These are phyloP conservation scores for Haliclystus octoradiatus DNA, from an alignment of 30 jellyfish, hydroid and myxozoan species.

Conservation along the genomic window DNA sequence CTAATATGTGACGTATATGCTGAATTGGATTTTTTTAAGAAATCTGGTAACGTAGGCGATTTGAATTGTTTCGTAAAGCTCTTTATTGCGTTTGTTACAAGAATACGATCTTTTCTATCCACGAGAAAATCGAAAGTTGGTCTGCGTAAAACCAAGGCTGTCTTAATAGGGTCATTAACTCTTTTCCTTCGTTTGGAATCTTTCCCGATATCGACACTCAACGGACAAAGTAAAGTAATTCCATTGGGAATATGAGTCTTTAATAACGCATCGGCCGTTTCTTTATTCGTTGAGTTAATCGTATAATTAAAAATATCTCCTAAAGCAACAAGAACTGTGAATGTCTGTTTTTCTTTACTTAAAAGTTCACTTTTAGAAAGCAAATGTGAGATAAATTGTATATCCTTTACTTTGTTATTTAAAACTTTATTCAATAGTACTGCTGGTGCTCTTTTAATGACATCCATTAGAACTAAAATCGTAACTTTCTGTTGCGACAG, in stretches of 20 bases:
- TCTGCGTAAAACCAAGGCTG: conserved; percentile 79
- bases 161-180: conserved; percentile 45
- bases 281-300: conserved; percentile 40
- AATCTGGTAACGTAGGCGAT: conserved; percentile 72
- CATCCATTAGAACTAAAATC: conserved; percentile 47
- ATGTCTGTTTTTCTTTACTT: conserved; percentile 31
- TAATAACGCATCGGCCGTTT: conserved; percentile 33
- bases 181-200: background rate
- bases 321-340: conserved; percentile 57
- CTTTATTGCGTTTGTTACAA: conserved; percentile 45
- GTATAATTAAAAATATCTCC: conserved; percentile 56
- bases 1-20: conserved; percentile 94
- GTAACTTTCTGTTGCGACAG: conserved; percentile 26
- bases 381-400: conserved; percentile 74
- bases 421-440: conserved; percentile 37
- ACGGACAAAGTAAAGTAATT: conserved; percentile 75
- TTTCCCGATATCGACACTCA: conserved; percentile 7
- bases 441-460: conserved; percentile 58
- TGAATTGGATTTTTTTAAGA: conserved; percentile 43
- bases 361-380: conserved; percentile 64
- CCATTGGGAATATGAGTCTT: conserved; percentile 94
- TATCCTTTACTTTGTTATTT: conserved; percentile 47
- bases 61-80: conserved; percentile 57
- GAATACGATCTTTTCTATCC: conserved; percentile 68
- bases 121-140: conserved; percentile 89